Percentiles rank a stretch among this genome's conserved stretches.
Evolutionary conservation across 2,113 vertebrate species (phyloP).

Genomic region (Limnothrissa miodon): DNA sequence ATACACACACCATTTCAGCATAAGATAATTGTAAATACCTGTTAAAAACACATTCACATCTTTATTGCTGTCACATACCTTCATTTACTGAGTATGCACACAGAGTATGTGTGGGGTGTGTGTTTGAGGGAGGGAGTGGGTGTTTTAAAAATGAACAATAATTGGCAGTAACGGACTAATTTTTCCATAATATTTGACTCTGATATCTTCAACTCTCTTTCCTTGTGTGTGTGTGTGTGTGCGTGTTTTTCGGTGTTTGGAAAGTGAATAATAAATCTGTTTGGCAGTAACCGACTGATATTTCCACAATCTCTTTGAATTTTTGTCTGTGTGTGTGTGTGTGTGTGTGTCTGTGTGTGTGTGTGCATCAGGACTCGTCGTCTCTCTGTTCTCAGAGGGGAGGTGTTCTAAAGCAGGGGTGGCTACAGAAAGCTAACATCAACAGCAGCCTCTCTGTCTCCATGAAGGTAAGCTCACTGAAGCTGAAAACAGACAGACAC

Average conservation of each 20-base stretch:
- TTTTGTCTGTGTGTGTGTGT: constrained; percentile 5
- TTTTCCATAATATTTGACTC: background rate
- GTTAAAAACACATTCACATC: background rate
- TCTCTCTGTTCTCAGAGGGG: constrained; percentile 94
- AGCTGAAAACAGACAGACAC: constrained; percentile 74
- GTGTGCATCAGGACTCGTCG: constrained; percentile 78
- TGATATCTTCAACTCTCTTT: no score
- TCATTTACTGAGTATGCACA: no score
- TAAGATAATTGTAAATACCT: no score
- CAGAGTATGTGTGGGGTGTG: background rate
- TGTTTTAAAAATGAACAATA: background rate
- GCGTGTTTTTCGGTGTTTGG: background rate
- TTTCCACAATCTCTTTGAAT: background rate
- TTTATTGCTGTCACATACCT: no score
- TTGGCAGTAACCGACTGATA: background rate
- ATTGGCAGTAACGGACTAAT: background rate
- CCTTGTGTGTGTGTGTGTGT: background rate
- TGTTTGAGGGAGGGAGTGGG: background rate
- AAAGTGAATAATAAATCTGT: background rate
- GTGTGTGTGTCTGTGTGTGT: constrained; percentile 36
- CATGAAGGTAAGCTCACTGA: constrained; percentile 97
- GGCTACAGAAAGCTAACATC: constrained; percentile 95
- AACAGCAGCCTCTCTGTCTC: constrained; percentile 96
- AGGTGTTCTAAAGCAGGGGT: constrained; percentile 95
- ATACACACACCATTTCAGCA: constrained; percentile 18